These are phyloP conservation scores for Nysson spinosus DNA, from an alignment of 2,888 invertebrate genomes.

Conservation along the genomic window DNA sequence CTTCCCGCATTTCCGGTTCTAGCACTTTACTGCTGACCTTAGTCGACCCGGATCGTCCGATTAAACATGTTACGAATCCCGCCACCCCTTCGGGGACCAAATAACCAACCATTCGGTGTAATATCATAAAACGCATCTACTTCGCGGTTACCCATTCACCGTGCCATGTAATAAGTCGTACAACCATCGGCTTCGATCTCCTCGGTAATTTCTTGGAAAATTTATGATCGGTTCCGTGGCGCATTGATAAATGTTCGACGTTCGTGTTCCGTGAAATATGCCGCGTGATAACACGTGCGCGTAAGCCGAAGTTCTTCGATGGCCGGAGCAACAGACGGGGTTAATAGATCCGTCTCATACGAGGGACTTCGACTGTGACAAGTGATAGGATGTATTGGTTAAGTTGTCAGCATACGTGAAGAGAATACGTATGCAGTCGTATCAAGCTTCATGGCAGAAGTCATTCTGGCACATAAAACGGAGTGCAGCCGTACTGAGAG, in stretches of 20 bases:
- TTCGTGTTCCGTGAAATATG: neutral
- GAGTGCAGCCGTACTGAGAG: conserved; percentile 43
- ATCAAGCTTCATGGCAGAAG: no score
- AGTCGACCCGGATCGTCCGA: conserved; percentile 45
- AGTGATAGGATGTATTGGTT: neutral
- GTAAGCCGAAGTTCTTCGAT: no score
- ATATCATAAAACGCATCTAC: conserved; percentile 44
- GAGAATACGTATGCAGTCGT: no score
- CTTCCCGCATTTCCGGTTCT: conserved; percentile 52
- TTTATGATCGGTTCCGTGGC: conserved; percentile 11
- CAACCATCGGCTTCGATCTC: conserved; percentile 39
- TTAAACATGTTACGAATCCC: conserved; percentile 33
- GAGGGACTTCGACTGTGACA: no score
- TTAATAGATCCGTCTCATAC: conserved; percentile 50
- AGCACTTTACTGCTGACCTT: conserved; percentile 38
- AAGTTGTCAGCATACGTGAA: no score
- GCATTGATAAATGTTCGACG: conserved; percentile 12
- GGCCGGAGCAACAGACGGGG: conserved; percentile 14
- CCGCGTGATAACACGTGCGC: no score
- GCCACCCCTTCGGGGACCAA: neutral
- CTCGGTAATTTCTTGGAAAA: conserved; percentile 5
- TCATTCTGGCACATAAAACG: conserved; percentile 48
- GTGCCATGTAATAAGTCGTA: conserved; percentile 26
- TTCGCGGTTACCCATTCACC: neutral
- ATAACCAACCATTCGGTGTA: no score